Percentiles rank a stretch among this genome's conserved stretches.
Conservation (phyloP, 2,888 invertebrate genomes). For the Tethea ocularis region DNA sequence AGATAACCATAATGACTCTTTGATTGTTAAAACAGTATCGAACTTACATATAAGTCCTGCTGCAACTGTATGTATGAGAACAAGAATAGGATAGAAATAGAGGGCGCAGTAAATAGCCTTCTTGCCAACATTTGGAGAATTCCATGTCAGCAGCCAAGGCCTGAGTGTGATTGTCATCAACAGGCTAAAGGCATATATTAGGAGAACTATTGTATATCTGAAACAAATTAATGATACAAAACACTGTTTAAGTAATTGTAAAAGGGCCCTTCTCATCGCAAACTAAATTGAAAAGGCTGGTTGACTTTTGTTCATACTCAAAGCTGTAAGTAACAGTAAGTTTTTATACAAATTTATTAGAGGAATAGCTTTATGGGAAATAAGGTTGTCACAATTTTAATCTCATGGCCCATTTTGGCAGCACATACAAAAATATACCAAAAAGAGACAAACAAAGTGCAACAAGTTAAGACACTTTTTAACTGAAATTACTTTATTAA, state of each 20-base stretch:
- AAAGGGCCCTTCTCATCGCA: neutral
- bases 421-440: too few relatives aligned
- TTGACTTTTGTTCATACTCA: too few relatives aligned
- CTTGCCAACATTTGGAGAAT: conserved; percentile 87
- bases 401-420: too few relatives aligned
- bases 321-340: too few relatives aligned
- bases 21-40: neutral
- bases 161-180: conserved; percentile 91
- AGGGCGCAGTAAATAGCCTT: conserved; percentile 96
- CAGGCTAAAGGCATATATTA: conserved; percentile 94
- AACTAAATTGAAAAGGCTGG: too few relatives aligned
- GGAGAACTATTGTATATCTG: conserved; percentile 96
- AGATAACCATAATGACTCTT: neutral
- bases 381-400: too few relatives aligned
- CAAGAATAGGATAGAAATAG: conserved; percentile 95
- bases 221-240: conserved; percentile 27
- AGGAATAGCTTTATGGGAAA: too few relatives aligned
- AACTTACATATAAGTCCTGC: conserved; percentile 95
- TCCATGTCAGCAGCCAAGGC: conserved; percentile 88
- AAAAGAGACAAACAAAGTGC: too few relatives aligned
- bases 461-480: too few relatives aligned
- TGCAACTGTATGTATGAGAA: conserved; percentile 93
- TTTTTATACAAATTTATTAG: too few relatives aligned
- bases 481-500: too few relatives aligned
- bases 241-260: conserved; percentile 4